These are phyloP conservation scores for Arctocebus calabarensis DNA, from an alignment of 2,797 vertebrate species.

Conservation along the genomic window DNA sequence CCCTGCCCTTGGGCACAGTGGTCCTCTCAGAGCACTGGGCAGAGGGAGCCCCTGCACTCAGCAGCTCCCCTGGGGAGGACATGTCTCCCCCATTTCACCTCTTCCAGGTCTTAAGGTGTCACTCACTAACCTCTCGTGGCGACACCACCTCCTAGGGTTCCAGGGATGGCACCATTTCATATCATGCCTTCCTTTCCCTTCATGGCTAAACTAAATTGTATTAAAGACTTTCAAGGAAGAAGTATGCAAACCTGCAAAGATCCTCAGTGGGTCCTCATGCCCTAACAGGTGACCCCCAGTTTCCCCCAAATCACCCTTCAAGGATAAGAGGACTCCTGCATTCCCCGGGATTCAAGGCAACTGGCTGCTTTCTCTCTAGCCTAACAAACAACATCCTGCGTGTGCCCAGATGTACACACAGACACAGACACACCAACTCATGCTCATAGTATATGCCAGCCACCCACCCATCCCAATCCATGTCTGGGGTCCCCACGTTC, in stretches of 20 bases:
- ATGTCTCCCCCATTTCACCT: background rate
- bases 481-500: background rate
- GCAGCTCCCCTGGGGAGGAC: background rate
- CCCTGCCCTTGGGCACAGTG: background rate
- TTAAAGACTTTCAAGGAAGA: background rate
- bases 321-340: background rate
- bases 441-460: background rate
- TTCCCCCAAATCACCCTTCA: background rate
- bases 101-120: background rate
- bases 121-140: rapidly evolving
- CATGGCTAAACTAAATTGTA: no score
- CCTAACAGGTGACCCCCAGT: no score
- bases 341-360: background rate
- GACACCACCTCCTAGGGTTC: background rate
- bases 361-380: background rate
- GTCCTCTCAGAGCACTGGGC: background rate
- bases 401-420: background rate
- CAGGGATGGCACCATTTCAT: no score
- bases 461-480: background rate
- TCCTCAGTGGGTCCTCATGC: background rate
- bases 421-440: background rate
- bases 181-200: background rate
- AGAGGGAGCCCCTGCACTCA: background rate
- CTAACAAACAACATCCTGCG: background rate
- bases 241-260: no score